Conservation (phyloP, 2,888 invertebrate genomes). For the Pyrgus malvae region DNA sequence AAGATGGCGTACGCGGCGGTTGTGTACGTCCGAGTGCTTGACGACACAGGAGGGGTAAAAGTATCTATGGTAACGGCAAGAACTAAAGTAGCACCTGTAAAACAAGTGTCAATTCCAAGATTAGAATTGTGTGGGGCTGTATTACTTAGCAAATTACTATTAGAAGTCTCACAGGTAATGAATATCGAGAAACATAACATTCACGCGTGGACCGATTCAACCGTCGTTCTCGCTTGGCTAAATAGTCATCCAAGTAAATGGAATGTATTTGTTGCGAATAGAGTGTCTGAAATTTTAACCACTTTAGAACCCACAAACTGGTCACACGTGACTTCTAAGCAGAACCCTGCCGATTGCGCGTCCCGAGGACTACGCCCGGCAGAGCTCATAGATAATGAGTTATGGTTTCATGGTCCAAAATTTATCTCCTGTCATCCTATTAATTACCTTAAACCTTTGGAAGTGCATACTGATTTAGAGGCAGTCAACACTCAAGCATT, state of each 20-base stretch:
- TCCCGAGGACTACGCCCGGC: background rate
- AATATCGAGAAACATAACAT: background rate
- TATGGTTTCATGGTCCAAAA: constrained; percentile 8
- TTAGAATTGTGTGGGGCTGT: constrained; percentile 11
- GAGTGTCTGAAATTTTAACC: background rate
- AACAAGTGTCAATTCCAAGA: constrained; percentile 1
- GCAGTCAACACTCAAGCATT: too few relatives aligned
- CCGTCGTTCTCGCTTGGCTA: background rate
- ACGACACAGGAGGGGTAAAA: background rate
- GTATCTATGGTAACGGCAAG: background rate
- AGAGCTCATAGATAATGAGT: background rate
- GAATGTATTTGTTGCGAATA: constrained; percentile 1
- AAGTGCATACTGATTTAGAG: background rate
- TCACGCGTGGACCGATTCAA: constrained; percentile 8
- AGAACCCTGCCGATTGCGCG: background rate
- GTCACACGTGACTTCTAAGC: background rate
- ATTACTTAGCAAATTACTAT: background rate
- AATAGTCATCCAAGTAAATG: constrained; percentile 1
- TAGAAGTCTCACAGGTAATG: background rate
- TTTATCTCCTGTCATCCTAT: background rate
- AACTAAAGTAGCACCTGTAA: constrained; percentile 7
- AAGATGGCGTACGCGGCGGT: constrained; percentile 20
- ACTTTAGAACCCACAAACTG: background rate
- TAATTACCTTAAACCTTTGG: background rate
- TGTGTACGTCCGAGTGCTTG: background rate